Base-by-base conservation (phyloP, 2,888 invertebrate species). In the Apotomis capreana region DNA sequence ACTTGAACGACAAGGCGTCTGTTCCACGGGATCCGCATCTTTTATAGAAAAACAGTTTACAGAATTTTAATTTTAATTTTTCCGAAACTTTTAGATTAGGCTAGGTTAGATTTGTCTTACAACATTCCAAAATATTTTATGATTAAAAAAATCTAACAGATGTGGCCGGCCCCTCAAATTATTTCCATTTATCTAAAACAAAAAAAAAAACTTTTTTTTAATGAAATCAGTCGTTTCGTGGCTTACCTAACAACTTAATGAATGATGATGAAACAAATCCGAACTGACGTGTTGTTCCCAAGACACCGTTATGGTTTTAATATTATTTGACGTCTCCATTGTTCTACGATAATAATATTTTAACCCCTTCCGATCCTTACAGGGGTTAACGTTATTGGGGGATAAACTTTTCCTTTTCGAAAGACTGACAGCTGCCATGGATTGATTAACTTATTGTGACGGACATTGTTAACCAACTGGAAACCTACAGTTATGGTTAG, bases 201-300 rank as follows among this genome's bases (percentile, higher is more conserved):
- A 26, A 36, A 36, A 36, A 49, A 12, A 49, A n/a, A n/a, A n/a
- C n/a, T n/a, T 54, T 9, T 54, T 13, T 13, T 36, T 57, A 57
- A 67, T 67, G 44, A 67, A 67, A 58, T 49, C 49, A 36, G 57
- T 58, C 36, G 46, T 58, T 57, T 58, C 58, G 57, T 52, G 63
- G 51, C 58, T 12, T 10, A 40, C 10, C 12, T 58, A 52, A 52
- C 64, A 46, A 70, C 46, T 46, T 26, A 59, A 70, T 54, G 44
- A 64, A 57, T 69, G 73, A 73, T 64, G 69, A 73, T 73, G 65
- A 51, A 61, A 36, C 58, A 55, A 64, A 73, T 49, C 37, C n/a
- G 60, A 60, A 61, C 55, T 59, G 69, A 69, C 69, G 51, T 65
- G 55, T 61, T 52, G 37, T 61, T 61, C 64, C 15, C 13, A 59